Evolutionary conservation across 1,140 invertebrate genomes (phyloP).

Genomic region (Lysiphlebus fabarum): DNA sequence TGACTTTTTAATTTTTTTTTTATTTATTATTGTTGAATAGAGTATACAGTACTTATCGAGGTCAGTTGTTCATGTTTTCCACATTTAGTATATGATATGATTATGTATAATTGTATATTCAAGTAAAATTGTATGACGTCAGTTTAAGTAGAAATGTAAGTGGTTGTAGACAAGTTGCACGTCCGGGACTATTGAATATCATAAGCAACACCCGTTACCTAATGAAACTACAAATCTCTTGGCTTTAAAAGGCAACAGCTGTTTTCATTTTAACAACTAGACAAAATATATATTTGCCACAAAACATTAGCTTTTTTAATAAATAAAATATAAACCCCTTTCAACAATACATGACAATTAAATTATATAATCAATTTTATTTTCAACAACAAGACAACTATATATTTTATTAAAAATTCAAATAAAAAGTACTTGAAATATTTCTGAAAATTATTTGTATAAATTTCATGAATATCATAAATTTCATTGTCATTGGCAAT

Average conservation of each 20-base stretch:
- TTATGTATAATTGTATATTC: constrained; percentile 29
- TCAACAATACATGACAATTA: not conserved
- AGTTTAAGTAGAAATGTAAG: constrained; percentile 52
- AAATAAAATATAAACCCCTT: not conserved
- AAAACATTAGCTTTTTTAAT: not conserved
- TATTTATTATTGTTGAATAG: too few relatives aligned
- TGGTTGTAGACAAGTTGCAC: constrained; percentile 52
- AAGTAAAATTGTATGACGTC: not conserved
- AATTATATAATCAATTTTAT: constrained; percentile 13
- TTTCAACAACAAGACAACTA: too few relatives aligned
- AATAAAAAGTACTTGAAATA: too few relatives aligned
- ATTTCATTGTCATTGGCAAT: constrained; percentile 47
- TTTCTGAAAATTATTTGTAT: too few relatives aligned
- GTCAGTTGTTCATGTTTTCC: too few relatives aligned
- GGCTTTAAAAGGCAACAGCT: constrained; percentile 49
- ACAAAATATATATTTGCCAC: constrained; percentile 16
- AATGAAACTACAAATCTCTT: constrained; percentile 58
- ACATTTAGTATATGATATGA: constrained; percentile 17
- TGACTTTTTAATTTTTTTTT: too few relatives aligned
- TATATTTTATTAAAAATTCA: too few relatives aligned
- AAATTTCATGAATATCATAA: too few relatives aligned
- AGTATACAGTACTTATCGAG: too few relatives aligned
- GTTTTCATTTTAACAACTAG: constrained; percentile 36
- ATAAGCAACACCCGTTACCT: constrained; percentile 55
- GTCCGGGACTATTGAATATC: constrained; percentile 35